Percentiles rank a stretch among this genome's conserved stretches.
Conservation (phyloP, 2,797 vertebrate genomes). For the Aselliscus stoliczkanus region DNA sequence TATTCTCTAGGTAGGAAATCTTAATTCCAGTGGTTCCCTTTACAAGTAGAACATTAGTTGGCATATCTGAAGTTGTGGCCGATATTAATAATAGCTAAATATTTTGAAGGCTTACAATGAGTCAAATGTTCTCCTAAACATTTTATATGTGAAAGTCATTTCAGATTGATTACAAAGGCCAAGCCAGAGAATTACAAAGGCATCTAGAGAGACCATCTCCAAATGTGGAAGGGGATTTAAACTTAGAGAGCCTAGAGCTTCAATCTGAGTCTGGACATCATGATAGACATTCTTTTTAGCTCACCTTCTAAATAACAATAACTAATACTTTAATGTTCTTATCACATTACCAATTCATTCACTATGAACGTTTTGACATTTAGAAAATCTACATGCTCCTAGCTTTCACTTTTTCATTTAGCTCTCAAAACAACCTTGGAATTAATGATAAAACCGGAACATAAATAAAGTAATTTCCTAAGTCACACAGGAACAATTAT, state of each 20-base stretch:
- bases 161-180: not conserved
- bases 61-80: not conserved
- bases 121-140: not conserved
- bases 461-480: not conserved
- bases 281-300: not conserved
- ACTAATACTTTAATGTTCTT: not conserved
- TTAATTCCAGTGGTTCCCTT: not conserved
- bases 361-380: not conserved
- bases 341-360: not conserved
- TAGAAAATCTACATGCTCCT: not conserved
- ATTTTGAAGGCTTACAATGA: not conserved
- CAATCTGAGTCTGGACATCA: not conserved
- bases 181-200: not conserved
- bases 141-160: not conserved
- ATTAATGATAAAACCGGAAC: not conserved
- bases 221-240: not conserved
- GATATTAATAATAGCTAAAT: not conserved
- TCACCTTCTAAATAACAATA: not conserved
- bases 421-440: not conserved
- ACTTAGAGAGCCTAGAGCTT: not conserved
- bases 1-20: not conserved
- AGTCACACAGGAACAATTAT: not conserved
- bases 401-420: not conserved
- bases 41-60: not conserved
- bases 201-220: not conserved